Percentiles rank a stretch among this genome's conserved stretches.
Conservation (phyloP, 2,113 vertebrate genomes). For the Stigmatopora argus region DNA sequence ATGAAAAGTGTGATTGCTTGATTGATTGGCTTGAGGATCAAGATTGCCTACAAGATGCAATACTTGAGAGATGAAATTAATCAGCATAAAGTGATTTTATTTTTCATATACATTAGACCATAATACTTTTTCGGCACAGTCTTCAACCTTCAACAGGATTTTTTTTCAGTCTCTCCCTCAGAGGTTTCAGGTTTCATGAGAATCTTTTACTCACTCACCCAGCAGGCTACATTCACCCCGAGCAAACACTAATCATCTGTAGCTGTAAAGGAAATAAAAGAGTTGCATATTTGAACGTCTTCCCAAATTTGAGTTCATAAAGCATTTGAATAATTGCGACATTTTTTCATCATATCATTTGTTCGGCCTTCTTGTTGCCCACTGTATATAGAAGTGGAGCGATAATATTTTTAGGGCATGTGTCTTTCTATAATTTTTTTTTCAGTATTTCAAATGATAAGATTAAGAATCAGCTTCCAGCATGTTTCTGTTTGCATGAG, state of each 20-base stretch:
- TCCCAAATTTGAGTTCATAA: conserved; percentile 43
- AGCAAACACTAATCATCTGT: conserved; percentile 62
- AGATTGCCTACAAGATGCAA: conserved; percentile 3
- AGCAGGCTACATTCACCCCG: conserved; percentile 54
- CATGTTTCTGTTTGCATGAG: conserved; percentile 29
- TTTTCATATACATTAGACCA: not conserved
- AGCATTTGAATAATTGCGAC: conserved; percentile 38
- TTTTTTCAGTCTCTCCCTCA: conserved; percentile 47
- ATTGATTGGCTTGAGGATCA: conserved; percentile 10
- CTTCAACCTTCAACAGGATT: conserved; percentile 51
- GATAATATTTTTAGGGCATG: conserved; percentile 23
- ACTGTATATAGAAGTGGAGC: conserved; percentile 7
- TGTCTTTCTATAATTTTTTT: conserved; percentile 28
- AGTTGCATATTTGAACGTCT: conserved; percentile 49
- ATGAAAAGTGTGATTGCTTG: too few species aligned
- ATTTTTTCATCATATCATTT: not conserved
- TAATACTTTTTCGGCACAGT: conserved; percentile 14
- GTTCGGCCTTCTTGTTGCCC: not conserved
- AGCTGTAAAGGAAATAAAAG: conserved; percentile 52
- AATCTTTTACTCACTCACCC: conserved; percentile 48
- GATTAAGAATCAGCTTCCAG: conserved; percentile 42
- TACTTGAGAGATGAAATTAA: not conserved
- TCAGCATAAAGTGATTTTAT: not conserved
- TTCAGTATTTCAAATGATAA: conserved; percentile 31
- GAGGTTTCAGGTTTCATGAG: conserved; percentile 39